These are phyloP conservation scores for Okamejei kenojei DNA, from an alignment of 2,797 vertebrate species.

Conservation along the genomic window DNA sequence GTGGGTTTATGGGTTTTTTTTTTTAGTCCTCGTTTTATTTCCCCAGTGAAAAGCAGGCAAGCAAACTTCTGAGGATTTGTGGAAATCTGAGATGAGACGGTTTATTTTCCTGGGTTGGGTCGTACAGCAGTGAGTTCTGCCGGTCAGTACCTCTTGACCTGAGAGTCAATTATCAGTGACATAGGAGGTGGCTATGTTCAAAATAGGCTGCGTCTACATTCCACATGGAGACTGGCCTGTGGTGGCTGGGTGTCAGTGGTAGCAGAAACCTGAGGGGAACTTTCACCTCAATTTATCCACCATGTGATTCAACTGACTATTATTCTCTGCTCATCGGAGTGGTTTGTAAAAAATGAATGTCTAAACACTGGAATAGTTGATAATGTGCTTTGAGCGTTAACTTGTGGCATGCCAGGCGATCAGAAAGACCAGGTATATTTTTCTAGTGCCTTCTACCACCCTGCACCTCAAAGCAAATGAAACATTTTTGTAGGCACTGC, in stretches of 20 bases:
- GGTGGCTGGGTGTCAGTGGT: background rate
- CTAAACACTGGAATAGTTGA: constrained; percentile 19
- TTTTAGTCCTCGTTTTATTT: constrained; percentile 49
- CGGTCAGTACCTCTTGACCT: constrained; percentile 59
- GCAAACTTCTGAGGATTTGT: constrained; percentile 53
- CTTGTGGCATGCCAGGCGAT: constrained; percentile 19
- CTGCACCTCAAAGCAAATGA: background rate
- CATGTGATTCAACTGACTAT: constrained; percentile 31
- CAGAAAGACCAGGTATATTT: background rate
- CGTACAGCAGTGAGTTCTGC: constrained; percentile 49
- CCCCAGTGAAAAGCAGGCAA: constrained; percentile 38
- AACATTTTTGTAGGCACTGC: background rate
- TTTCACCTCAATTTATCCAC: constrained; percentile 6
- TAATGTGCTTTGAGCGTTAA: background rate
- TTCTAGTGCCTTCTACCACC: background rate
- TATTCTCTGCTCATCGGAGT: constrained; percentile 32
- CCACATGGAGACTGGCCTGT: constrained; percentile 49
- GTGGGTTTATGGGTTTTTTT: constrained; percentile 41
- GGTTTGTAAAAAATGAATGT: constrained; percentile 27
- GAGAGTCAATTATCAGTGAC: constrained; percentile 56
- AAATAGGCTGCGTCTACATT: constrained; percentile 48
- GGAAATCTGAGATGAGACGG: constrained; percentile 50
- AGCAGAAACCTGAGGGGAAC: background rate
- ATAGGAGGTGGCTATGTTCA: constrained; percentile 52
- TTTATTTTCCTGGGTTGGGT: constrained; percentile 48